phyloP scores from a whole-genome alignment of 2,888 invertebrate genomes.

The Achlya flavicornis region DNA sequence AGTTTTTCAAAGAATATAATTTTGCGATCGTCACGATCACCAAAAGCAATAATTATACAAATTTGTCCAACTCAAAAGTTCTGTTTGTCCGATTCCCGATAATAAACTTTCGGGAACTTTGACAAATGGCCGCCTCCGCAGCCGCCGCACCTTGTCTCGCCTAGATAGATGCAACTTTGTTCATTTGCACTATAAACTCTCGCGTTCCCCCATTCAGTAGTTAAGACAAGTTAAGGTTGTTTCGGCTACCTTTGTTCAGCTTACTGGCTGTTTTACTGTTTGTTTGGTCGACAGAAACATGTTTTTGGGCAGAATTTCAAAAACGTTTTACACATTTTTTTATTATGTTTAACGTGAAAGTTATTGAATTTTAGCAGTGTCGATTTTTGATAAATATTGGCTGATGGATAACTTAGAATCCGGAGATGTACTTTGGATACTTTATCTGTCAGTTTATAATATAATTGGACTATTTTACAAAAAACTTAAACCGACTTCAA shows the following conservation, averaged over 20 bases:
- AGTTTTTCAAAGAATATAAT: not conserved
- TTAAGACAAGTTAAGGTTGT: slow-evolving; percentile 7
- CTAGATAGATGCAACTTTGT: slow-evolving; percentile 4
- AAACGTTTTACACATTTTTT: not conserved
- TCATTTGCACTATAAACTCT: not conserved
- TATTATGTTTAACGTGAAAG: too few species aligned
- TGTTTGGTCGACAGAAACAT: not conserved
- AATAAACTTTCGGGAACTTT: not conserved
- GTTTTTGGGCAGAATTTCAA: not conserved
- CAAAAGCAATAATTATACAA: not conserved
- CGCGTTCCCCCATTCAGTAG: not conserved
- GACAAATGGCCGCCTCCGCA: not conserved
- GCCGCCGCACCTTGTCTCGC: not conserved
- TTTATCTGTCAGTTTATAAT: too few species aligned
- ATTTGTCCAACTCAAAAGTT: not conserved
- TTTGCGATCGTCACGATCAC: not conserved
- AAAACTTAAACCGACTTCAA: too few species aligned
- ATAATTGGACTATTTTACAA: too few species aligned
- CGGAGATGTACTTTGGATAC: too few species aligned
- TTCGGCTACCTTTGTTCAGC: not conserved
- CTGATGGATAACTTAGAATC: too few species aligned
- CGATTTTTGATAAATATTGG: too few species aligned
- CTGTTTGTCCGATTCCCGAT: not conserved
- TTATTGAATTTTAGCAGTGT: too few species aligned
- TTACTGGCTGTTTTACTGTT: not conserved